phyloP scores from a whole-genome alignment of 2,888 invertebrate species.

The Apamea sordens region DNA sequence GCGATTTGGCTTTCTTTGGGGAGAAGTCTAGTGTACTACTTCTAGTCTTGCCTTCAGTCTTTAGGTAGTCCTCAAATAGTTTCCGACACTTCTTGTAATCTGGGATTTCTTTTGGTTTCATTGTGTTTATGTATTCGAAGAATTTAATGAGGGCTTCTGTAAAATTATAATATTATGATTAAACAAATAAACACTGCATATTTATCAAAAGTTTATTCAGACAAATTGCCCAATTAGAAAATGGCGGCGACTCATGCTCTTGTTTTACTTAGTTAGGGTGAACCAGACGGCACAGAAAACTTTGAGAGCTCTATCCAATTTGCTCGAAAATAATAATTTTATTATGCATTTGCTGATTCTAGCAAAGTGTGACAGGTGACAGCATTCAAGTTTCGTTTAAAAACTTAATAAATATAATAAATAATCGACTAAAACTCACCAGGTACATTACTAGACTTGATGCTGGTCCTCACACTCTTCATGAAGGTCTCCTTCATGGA shows the following conservation, averaged over 20 bases:
- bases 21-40: conserved; percentile 91
- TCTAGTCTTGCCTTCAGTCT: conserved; percentile 90
- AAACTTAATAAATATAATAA: not conserved
- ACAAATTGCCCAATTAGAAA: not conserved
- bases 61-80: conserved; percentile 92
- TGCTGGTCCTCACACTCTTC: conserved; percentile 85
- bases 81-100: conserved; percentile 93
- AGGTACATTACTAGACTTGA: conserved; percentile 81
- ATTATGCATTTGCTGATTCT: not conserved
- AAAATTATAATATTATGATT: conserved; percentile 14
- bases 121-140: conserved; percentile 92
- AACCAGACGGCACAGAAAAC: not conserved
- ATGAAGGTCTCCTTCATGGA: conserved; percentile 93
- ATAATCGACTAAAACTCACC: conserved; percentile 70
- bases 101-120: conserved; percentile 93
- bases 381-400: not conserved
- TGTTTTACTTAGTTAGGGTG: not conserved
- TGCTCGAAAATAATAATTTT: not conserved
- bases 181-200: not conserved
- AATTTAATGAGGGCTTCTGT: conserved; percentile 91
- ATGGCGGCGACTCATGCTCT: not conserved
- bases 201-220: not conserved
- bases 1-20: conserved; percentile 67
- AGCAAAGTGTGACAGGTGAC: not conserved
- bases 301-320: not conserved